phyloP scores from a whole-genome alignment of 2,113 vertebrate species.

The Neodon shergylaensis region DNA sequence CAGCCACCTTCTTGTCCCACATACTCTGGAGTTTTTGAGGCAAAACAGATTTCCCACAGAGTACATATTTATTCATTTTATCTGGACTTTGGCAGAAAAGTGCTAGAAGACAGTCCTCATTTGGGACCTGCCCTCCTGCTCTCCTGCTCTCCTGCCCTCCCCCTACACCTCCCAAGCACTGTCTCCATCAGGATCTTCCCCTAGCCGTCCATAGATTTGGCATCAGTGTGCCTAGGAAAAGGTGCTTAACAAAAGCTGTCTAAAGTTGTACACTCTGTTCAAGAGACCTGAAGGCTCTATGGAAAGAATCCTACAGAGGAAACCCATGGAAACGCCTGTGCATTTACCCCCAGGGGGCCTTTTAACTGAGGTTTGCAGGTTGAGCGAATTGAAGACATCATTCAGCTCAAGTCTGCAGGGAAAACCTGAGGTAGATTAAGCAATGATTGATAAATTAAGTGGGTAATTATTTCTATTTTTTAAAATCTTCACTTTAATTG shows the following conservation, averaged over 20 bases:
- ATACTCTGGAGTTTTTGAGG: neutral
- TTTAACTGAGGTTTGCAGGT: conserved; percentile 52
- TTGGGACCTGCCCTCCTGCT: neutral
- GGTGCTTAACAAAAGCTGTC: neutral
- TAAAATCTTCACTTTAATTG: conserved; percentile 63
- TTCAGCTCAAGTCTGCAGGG: conserved; percentile 54
- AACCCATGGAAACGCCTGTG: conserved; percentile 33
- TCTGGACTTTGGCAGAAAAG: neutral
- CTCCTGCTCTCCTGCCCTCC: neutral
- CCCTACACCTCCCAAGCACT: neutral
- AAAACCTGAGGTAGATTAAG: conserved; percentile 63
- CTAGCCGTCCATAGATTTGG: neutral
- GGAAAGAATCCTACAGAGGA: conserved; percentile 26
- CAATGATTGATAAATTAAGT: conserved; percentile 74
- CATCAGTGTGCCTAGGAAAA: conserved; percentile 22
- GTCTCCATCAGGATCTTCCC: neutral
- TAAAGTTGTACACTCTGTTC: neutral
- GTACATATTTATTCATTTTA: neutral
- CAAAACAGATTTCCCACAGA: neutral
- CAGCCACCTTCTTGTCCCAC: neutral
- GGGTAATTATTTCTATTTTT: conserved; percentile 72
- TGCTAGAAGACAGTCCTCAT: neutral
- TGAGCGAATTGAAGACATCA: conserved; percentile 61
- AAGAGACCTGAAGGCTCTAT: conserved; percentile 28
- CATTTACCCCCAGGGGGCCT: conserved; percentile 39